Percentiles rank a stretch among this genome's conserved stretches.
Conservation (phyloP, 2,113 vertebrate genomes). For the Ellobius talpinus region DNA sequence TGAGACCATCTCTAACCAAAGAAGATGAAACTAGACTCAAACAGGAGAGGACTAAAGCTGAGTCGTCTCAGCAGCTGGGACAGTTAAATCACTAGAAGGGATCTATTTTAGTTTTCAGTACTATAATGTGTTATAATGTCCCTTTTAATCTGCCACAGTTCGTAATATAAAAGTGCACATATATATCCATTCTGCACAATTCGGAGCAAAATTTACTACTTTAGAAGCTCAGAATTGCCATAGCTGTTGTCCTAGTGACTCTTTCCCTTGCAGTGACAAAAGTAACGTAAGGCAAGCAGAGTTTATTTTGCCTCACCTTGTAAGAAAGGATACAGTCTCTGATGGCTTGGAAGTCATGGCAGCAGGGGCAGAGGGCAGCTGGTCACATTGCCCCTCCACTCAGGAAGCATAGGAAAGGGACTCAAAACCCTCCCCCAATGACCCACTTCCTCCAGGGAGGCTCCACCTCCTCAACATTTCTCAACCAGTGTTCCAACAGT, state of each 20-base stretch:
- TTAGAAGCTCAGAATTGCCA: background rate
- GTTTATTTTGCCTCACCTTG: background rate
- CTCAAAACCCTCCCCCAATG: background rate
- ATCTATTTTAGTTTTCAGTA: background rate
- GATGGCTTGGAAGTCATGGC: background rate
- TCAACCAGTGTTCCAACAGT: background rate
- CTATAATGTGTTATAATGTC: background rate
- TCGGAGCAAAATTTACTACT: background rate
- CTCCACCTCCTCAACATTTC: background rate
- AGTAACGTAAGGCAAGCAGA: background rate
- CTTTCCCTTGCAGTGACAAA: background rate
- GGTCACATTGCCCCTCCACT: background rate
- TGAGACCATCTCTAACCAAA: background rate
- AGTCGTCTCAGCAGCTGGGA: background rate
- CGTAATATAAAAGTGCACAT: background rate
- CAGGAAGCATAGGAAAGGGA: background rate
- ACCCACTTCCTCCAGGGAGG: background rate
- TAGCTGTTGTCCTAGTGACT: background rate
- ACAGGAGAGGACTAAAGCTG: background rate
- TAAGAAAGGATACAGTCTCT: background rate
- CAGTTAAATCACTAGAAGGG: background rate
- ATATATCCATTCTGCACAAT: background rate
- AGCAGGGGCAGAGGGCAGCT: background rate
- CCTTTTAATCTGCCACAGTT: background rate
- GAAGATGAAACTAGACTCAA: background rate